Percentiles rank a stretch among this genome's conserved stretches.
phyloP scores from a whole-genome alignment of 2,113 vertebrate genomes.

The Madoqua kirkii region DNA sequence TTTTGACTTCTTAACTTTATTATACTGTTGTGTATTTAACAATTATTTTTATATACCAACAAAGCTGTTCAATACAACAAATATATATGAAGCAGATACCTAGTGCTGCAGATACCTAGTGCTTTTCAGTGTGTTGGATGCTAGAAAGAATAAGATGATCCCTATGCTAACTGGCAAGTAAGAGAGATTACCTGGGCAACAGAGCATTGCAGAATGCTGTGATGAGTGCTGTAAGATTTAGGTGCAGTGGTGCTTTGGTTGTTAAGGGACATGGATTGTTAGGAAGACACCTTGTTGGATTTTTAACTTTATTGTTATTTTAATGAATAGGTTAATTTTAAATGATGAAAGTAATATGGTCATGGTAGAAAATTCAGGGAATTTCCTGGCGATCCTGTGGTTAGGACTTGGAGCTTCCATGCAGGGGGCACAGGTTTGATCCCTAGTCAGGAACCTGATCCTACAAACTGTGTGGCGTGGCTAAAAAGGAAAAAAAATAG shows the following conservation, averaged over 20 bases:
- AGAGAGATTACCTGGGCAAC: neutral
- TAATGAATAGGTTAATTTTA: neutral
- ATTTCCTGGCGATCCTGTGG: neutral
- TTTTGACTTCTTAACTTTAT: conserved; percentile 23
- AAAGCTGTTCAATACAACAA: neutral
- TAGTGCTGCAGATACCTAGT: neutral
- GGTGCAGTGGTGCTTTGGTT: neutral
- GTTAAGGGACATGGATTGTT: neutral
- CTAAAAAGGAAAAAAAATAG: neutral
- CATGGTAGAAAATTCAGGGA: neutral
- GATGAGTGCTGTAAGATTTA: neutral
- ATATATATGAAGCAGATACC: neutral
- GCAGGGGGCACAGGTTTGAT: neutral
- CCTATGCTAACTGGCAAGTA: neutral
- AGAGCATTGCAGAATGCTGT: neutral
- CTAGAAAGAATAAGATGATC: neutral
- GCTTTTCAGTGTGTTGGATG: neutral
- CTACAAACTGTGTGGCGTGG: neutral
- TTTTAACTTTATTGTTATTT: neutral
- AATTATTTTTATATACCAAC: neutral
- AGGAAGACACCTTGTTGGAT: neutral
- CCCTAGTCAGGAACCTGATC: neutral
- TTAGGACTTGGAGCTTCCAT: neutral
- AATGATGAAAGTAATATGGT: neutral
- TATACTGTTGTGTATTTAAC: neutral